Conservation (phyloP, 2,888 invertebrate species). For the Drosophila phalerata region DNA sequence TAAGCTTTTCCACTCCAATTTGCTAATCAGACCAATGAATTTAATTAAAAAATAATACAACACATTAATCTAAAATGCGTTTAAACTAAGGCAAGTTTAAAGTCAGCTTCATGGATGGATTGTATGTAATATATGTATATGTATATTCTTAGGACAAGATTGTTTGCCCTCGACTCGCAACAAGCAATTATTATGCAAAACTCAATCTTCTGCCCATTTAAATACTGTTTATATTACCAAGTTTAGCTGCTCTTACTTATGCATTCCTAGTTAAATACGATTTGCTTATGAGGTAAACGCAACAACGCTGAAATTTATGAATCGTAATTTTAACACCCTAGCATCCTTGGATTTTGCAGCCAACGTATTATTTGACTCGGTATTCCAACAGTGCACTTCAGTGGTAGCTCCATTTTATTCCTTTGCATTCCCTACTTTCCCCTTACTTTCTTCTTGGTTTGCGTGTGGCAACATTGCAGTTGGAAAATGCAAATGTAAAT, state of each 20-base stretch:
- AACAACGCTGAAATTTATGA: constrained; percentile 46
- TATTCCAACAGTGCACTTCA: constrained; percentile 6
- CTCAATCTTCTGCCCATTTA: constrained; percentile 13
- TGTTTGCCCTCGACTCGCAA: not conserved
- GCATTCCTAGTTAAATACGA: constrained; percentile 46
- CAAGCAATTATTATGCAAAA: constrained; percentile 57
- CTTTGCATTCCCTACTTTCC: not conserved
- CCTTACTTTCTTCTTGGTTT: constrained; percentile 5
- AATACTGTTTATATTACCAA: constrained; percentile 25
- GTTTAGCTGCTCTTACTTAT: constrained; percentile 33
- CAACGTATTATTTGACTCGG: constrained; percentile 11
- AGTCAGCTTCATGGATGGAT: not conserved
- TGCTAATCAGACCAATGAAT: too few relatives aligned
- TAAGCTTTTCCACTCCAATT: too few relatives aligned
- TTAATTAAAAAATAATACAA: not conserved
- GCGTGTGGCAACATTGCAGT: constrained; percentile 26
- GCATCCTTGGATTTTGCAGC: constrained; percentile 1
- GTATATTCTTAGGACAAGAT: not conserved
- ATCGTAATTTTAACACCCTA: constrained; percentile 40
- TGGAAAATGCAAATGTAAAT: constrained; percentile 59
- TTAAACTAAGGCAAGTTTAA: not conserved
- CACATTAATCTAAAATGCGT: not conserved
- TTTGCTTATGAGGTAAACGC: constrained; percentile 41
- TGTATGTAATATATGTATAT: not conserved
- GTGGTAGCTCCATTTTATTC: constrained; percentile 12